Evolutionary conservation across 1,140 invertebrate species (phyloP), one percentile per base, ranked within the genome.

Genomic region (Dolichoris vasculosae): DNA sequence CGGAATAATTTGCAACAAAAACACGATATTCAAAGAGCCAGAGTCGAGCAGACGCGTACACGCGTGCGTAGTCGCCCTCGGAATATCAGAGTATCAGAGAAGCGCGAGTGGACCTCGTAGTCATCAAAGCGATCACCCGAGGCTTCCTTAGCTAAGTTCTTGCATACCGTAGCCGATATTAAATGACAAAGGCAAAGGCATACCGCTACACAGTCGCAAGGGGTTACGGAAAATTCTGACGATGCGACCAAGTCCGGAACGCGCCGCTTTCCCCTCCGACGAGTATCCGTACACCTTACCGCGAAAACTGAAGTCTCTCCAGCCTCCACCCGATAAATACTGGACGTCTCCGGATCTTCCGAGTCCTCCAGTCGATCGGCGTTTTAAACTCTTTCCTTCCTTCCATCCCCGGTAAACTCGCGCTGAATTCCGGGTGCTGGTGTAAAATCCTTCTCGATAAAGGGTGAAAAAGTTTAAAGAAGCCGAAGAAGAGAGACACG

Each of bases 151-250:
- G 86, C 86, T 84, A 89, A 88, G 89, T 91, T 90, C 90, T 92
- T 89, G 91, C 92, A 93, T 93, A 92, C 92, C 93, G 89, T 91
- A 88, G 89, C 90, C 90, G 89, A 93, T 93, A 93, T 93, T 92
- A 92, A 92, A 93, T 92, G 92, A 93, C 93, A 93, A 93, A 93
- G 92, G 90, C 93, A 93, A 93, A 93, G 92, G 92, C 90, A 93
- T 93, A 92, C 92, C 93, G 90, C 87, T 79, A 86, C 87, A 83
- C 84, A 88, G 87, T 88, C 87, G 87, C 88, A 90, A 89, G 91
- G 90, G 90, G 90, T 91, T 82, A 82, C 71, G 86, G 89, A 87
- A 90, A 92, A 92, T 93, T 93, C 92, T 92, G 90, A 89, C 90
- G 90, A 84, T 90, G 88, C 89, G 88, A 87, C 85, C 87, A 87